These are phyloP conservation scores for Sarcoramphus papa DNA, from an alignment of 2,797 vertebrate species.

Conservation along the genomic window DNA sequence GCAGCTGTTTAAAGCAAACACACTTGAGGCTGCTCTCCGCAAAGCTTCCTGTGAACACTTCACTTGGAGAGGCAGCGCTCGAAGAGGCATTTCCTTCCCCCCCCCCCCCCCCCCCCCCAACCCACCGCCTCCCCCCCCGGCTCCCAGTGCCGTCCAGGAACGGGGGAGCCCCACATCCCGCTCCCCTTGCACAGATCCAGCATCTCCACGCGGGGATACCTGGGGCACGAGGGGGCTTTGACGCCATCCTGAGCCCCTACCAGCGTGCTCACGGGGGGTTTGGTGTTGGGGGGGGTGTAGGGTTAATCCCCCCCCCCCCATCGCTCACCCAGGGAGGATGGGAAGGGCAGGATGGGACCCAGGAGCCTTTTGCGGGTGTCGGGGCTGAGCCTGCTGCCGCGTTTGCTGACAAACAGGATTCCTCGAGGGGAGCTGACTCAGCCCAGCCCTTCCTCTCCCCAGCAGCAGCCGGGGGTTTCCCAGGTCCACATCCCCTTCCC, in stretches of 20 bases:
- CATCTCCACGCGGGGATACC: neutral
- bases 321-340: accelerated
- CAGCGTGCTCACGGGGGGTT: accelerated
- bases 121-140: too few relatives aligned
- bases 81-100: conserved; percentile 22
- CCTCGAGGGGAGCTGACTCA: conserved; percentile 59
- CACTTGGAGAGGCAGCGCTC: neutral
- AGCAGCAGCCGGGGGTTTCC: conserved; percentile 41
- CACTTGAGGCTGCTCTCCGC: neutral
- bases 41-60: neutral
- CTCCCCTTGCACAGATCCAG: neutral
- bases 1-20: neutral
- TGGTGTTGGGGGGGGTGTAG: neutral
- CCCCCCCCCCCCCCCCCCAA: accelerated
- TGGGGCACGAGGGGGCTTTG: accelerated
- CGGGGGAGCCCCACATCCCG: accelerated
- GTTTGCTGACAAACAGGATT: conserved; percentile 57
- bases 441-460: conserved; percentile 38
- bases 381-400: neutral
- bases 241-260: accelerated
- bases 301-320: neutral
- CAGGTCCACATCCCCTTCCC: conserved; percentile 59
- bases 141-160: neutral
- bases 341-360: neutral
- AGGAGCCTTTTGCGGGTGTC: neutral